Base-by-base conservation (phyloP, 2,888 invertebrate genomes). In the Homarus gammarus region DNA sequence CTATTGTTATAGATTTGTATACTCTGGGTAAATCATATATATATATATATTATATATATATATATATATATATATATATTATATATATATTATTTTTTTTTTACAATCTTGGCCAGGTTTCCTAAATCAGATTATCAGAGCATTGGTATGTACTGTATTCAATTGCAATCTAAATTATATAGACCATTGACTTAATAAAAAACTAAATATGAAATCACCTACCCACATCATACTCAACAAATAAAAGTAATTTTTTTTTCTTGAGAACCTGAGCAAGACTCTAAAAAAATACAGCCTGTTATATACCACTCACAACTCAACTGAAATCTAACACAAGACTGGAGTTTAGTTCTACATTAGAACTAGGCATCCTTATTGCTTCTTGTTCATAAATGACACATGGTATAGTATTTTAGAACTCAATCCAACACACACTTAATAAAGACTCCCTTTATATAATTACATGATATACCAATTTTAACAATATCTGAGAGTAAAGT, bases 301-400 rank as follows among this genome's bases (percentile, higher is more conserved):
- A 31, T 49, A 27, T 44, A 49, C 12, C n/a, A 77, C 49, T 38
- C 12, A 51, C 33, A 64, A 64, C 12, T 64, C 27, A 64, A 78
- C n/a, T 56, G 6, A 61, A 33, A n/a, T 36, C 31, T 56, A 33
- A 73, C 51, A 56, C 51, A 78, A 10, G 51, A 56, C 56, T 31
- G 78, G 56, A 40, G 38, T 51, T 51, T 51, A 51, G 51, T 36
- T 78, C 51, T 51, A 78, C 61, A 36, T 12, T 36, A 44, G 44
- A 61, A 38, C 44, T 56, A 79, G 79, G 79, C 79, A 61, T 31
- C 79, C 36, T 79, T 79, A 79, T 79, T 79, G 79, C 79, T 79
- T 79, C 36, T 61, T 61, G 56, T 79, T 79, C 15, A 79, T 79
- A 22, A 22, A 22, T 22, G 38, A 38, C 36, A 79, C 27, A 56